These are phyloP conservation scores for Oenanthe melanoleuca DNA, from an alignment of 2,113 vertebrate species.

Conservation along the genomic window DNA sequence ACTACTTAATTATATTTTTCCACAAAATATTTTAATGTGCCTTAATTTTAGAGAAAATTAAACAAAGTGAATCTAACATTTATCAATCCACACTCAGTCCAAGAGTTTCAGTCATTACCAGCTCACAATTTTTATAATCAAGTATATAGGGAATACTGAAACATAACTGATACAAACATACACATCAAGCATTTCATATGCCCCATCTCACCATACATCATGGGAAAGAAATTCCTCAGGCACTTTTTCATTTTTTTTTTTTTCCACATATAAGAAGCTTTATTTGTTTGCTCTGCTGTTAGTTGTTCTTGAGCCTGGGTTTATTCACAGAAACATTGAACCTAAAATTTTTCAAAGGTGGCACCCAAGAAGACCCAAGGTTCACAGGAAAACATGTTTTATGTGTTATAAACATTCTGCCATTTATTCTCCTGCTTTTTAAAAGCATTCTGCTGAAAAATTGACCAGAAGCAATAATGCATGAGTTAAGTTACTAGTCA, in stretches of 20 bases:
- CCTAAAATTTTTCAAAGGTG: background rate
- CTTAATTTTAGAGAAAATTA: background rate
- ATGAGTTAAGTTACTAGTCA: background rate
- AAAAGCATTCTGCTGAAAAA: background rate
- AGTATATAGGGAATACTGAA: background rate
- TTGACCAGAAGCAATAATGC: background rate
- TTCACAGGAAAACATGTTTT: background rate
- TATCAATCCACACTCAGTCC: background rate
- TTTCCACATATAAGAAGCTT: background rate
- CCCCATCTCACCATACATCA: background rate
- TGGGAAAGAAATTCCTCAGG: background rate
- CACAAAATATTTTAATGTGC: background rate
- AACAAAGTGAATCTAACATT: background rate
- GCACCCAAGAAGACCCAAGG: background rate
- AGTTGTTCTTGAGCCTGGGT: background rate
- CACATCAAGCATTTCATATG: background rate
- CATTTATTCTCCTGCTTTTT: background rate
- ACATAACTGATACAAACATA: background rate
- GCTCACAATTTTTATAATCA: background rate
- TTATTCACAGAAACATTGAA: background rate
- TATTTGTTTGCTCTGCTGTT: background rate
- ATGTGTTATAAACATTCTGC: background rate
- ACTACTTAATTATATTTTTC: background rate
- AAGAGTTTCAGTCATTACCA: background rate
- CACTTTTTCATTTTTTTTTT: background rate